Percentiles rank a stretch among this genome's conserved stretches.
Conservation (phyloP, 2,797 vertebrate genomes). For the Meriones psammophilus region DNA sequence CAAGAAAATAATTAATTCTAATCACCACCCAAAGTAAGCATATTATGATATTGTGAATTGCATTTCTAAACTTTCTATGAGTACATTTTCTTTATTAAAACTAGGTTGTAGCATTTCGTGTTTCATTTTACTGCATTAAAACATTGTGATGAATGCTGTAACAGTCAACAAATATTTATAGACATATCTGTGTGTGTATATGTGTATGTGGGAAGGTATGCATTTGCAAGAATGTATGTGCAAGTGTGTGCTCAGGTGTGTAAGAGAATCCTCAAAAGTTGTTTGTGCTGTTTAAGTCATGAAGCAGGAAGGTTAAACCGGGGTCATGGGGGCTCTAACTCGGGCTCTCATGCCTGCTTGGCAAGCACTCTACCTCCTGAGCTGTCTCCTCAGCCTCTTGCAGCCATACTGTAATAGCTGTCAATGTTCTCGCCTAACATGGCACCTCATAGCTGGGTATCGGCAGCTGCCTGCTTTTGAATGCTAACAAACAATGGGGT, state of each 20-base stretch:
- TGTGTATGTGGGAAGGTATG: background rate
- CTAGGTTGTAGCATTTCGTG: background rate
- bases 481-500: background rate
- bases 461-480: slow-evolving; percentile 11
- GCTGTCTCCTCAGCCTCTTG: background rate
- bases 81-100: slow-evolving; percentile 23
- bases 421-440: background rate
- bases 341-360: background rate
- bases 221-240: background rate
- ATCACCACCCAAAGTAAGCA: background rate
- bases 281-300: background rate
- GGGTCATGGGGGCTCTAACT: background rate
- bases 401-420: background rate
- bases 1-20: background rate
- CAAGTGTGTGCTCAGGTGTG: background rate
- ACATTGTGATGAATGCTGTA: background rate
- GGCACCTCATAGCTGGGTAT: background rate
- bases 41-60: background rate
- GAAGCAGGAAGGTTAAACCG: background rate
- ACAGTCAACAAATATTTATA: background rate
- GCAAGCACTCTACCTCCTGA: background rate
- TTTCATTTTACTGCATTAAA: slow-evolving; percentile 35
- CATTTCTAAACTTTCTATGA: slow-evolving; percentile 34
- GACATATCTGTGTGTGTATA: background rate
- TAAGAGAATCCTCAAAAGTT: background rate